Base-by-base conservation (phyloP, 2,888 invertebrate genomes). In the Liopterus haemorrhoidalis region DNA sequence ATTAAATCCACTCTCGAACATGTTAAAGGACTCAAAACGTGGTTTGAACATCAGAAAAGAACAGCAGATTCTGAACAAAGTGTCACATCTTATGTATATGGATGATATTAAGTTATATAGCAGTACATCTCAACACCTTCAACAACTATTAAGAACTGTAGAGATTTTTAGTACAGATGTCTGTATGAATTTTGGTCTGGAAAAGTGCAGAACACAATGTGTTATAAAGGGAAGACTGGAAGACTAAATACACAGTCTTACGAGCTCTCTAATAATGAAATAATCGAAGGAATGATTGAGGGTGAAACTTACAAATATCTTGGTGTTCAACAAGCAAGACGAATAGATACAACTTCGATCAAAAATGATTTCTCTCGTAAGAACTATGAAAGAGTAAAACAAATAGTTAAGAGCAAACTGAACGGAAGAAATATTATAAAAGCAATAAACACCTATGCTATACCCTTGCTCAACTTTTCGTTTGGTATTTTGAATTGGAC, bases 21-120 rank as follows among this genome's bases (percentile, higher is more conserved):
- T n/a, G n/a, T n/a, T n/a, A n/a, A n/a, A n/a, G n/a, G n/a, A n/a
- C n/a, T n/a, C n/a, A n/a, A n/a, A n/a, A n/a, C n/a, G n/a, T n/a
- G n/a, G n/a, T n/a, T n/a, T n/a, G n/a, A n/a, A n/a, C n/a, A n/a
- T n/a, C n/a, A 25, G 37, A n/a, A 25, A 28, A 6, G 22, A 35
- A 36, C 36, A 21, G n/a, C n/a, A n/a, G n/a, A n/a, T n/a, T n/a
- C n/a, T n/a, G n/a, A n/a, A n/a, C 8, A 44, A 30, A 41, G 31
- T 48, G 5, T 35, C 33, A 6, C 50, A 54, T 21, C 43, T 49
- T 1, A 27, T 54, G 6, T 51, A 52, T 18, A 45, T 50, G 43
- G 51, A 54, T 33, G 52, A 54, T 20, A 15, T 54, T n/a, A 46
- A 50, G 25, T n/a, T 54, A n/a, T 46, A 45, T 43, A 44, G 48